Conservation (phyloP, 2,888 invertebrate species). For the Morpho deidamia region DNA sequence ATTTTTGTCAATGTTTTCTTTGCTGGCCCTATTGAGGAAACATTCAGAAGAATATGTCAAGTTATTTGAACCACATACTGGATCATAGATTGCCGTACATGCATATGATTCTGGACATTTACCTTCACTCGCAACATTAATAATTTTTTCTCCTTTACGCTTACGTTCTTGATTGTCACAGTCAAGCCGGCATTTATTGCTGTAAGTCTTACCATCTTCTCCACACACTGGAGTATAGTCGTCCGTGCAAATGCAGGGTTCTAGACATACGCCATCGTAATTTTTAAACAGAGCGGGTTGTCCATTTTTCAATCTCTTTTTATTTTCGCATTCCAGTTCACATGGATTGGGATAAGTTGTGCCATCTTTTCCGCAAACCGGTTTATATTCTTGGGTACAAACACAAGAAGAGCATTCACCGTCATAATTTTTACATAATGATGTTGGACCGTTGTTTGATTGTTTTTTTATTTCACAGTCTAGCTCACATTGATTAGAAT, state of each 20-base stretch:
- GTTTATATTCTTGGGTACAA: not conserved
- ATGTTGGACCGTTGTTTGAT: no score
- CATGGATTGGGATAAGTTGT: constrained; percentile 4
- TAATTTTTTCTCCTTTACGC: not conserved
- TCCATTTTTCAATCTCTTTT: not conserved
- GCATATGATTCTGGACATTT: no score
- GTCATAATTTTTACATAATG: no score
- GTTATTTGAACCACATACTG: constrained; percentile 18
- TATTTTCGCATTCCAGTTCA: constrained; percentile 4
- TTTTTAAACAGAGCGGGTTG: constrained; percentile 4
- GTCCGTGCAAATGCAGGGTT: not conserved
- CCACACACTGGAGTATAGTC: constrained; percentile 8
- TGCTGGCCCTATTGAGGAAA: constrained; percentile 6
- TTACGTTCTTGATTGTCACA: constrained; percentile 8
- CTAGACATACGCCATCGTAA: not conserved
- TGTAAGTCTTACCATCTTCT: constrained; percentile 30
- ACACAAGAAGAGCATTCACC: not conserved
- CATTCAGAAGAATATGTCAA: constrained; percentile 6
- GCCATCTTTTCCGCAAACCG: constrained; percentile 18
- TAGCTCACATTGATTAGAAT: no score
- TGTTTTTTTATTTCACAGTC: no score
- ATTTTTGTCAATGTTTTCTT: not conserved
- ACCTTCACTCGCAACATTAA: constrained; percentile 2
- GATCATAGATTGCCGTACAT: constrained; percentile 10
- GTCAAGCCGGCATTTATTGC: constrained; percentile 24